These are phyloP conservation scores for Sebastes elongatus DNA, from an alignment of 2,797 vertebrate genomes.

Conservation along the genomic window DNA sequence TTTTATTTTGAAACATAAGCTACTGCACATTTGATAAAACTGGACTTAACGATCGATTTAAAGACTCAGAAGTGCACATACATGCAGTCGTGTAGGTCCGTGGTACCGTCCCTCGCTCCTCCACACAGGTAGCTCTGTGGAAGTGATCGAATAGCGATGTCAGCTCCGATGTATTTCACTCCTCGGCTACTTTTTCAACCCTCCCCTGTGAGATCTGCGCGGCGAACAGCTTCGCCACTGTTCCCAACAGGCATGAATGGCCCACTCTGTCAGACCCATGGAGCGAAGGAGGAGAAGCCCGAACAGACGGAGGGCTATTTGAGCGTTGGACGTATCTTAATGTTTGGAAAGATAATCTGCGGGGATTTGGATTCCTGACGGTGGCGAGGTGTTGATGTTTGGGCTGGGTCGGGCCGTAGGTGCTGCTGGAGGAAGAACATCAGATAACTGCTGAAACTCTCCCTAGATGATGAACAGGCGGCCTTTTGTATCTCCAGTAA, in stretches of 20 bases:
- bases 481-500: constrained; percentile 71
- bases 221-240: constrained; percentile 74
- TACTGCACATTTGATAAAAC: not conserved
- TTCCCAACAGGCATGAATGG: constrained; percentile 76
- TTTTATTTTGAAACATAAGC: constrained; percentile 24
- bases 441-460: constrained; percentile 67
- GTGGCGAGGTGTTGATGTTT: constrained; percentile 77
- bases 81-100: not conserved
- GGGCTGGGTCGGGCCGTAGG: constrained; percentile 51
- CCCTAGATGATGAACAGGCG: constrained; percentile 66
- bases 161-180: constrained; percentile 54
- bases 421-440: constrained; percentile 67
- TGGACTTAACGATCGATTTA: not conserved
- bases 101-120: not conserved
- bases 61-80: not conserved
- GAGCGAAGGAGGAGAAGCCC: constrained; percentile 39
- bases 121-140: constrained; percentile 58
- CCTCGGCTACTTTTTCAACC: constrained; percentile 41
- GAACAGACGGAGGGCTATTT: constrained; percentile 52
- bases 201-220: constrained; percentile 47
- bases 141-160: constrained; percentile 48
- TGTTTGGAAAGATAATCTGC: constrained; percentile 80
- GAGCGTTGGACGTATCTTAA: constrained; percentile 57
- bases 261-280: constrained; percentile 59
- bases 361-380: constrained; percentile 72